Base-by-base conservation (phyloP, 2,113 vertebrate species). In the Sarotherodon lohbergeri region DNA sequence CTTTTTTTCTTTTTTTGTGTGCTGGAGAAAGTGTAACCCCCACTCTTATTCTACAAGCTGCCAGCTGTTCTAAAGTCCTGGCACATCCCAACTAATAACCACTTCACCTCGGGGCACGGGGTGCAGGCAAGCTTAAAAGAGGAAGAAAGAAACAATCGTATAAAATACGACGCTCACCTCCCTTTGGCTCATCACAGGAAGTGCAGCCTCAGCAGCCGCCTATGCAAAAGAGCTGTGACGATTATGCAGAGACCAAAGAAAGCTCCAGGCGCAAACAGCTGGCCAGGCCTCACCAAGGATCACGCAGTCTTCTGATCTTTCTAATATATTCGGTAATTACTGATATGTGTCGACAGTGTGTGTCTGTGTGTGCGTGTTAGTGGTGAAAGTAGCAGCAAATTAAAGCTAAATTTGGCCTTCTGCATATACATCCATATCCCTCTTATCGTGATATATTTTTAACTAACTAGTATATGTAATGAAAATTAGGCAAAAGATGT, bases 251-350 rank as follows among this genome's bases (percentile, higher is more conserved):
- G 80, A 91, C 89, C 92, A 91, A 93, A 93, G 92, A 91, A 83
- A 6, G 80, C 89, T 90, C 29, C 5, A 55, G 86, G 94, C 79
- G 17, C 89, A 89, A 94, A 94, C 94, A 95, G 91, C 93, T 94
- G 94, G 90, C 85, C 79, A 11, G 9, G 86, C 86, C 91, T 93
- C 89, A 86, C 48, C 19, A 41, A 82, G 86, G 90, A 94, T 91
- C 92, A 82, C 3, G n/a, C 48, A 19, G 84, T 68, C 89, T 80
- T 95, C 93, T 93, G 91, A 95, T 95, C 91, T 92, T 89, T 89
- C 71, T 92, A 91, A 95, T 95, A 83, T 90, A 94, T 94, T 90
- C 90, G 2, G 76, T 93, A 93, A 93, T 95, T 93, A 92, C 90
- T 66, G 71, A 90, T 88, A 84, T 63, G 85, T 89, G 81, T 80